Conservation (phyloP, 2,888 invertebrate genomes). For the Drosophila leonis region DNA sequence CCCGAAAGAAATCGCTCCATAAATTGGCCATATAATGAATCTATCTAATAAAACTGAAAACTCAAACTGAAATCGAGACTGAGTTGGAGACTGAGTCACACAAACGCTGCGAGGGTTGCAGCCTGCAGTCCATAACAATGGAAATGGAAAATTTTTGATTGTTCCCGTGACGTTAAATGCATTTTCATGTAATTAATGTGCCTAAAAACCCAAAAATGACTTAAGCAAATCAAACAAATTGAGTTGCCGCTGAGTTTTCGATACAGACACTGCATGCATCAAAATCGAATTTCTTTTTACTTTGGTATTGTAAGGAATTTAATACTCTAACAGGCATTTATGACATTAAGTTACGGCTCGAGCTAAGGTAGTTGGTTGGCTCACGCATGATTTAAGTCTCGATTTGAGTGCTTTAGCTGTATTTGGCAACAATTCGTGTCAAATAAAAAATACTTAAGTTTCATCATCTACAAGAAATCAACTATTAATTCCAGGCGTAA, state of each 20-base stretch:
- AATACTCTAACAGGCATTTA: background rate
- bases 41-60: constrained; percentile 57
- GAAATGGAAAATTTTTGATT: constrained; percentile 32
- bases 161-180: constrained; percentile 76
- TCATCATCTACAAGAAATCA: background rate
- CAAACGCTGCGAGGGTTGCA: constrained; percentile 58
- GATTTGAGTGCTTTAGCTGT: too few relatives aligned
- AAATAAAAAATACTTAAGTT: too few relatives aligned
- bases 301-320: background rate
- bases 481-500: too few relatives aligned
- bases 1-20: constrained; percentile 47
- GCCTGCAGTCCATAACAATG: constrained; percentile 46
- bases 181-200: constrained; percentile 73
- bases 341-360: too few relatives aligned
- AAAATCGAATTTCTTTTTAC: constrained; percentile 34
- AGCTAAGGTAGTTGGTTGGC: too few relatives aligned
- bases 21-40: constrained; percentile 62
- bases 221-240: constrained; percentile 66
- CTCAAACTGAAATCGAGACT: constrained; percentile 19
- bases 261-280: constrained; percentile 51
- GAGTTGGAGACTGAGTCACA: constrained; percentile 9
- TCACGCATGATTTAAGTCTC: too few relatives aligned
- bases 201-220: constrained; percentile 62
- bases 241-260: constrained; percentile 26
- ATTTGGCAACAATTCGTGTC: too few relatives aligned